These are phyloP conservation scores for Eucera pruinosa DNA, from an alignment of 2,888 invertebrate genomes.

Conservation along the genomic window DNA sequence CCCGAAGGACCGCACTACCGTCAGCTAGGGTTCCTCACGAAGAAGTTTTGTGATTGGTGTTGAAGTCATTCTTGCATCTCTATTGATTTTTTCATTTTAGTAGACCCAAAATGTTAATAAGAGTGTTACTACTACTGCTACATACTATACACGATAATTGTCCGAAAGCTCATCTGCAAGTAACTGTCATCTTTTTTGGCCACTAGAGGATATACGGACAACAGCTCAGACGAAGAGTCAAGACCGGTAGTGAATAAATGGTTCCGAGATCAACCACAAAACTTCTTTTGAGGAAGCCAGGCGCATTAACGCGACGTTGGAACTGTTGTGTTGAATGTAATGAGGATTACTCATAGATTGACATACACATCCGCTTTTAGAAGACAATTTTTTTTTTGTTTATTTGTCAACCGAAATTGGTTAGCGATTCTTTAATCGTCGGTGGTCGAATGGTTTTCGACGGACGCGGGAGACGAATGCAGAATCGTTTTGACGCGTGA, in stretches of 20 bases:
- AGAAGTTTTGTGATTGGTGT: constrained; percentile 60
- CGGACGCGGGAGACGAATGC: too few species aligned
- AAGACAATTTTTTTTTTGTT: constrained; percentile 24
- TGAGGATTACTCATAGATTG: constrained; percentile 48
- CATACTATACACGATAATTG: constrained; percentile 33
- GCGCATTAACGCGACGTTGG: constrained; percentile 55
- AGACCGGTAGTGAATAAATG: constrained; percentile 55
- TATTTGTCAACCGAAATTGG: too few species aligned
- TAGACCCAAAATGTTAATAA: constrained; percentile 43
- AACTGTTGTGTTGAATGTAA: constrained; percentile 57
- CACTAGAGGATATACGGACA: constrained; percentile 56
- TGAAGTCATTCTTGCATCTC: constrained; percentile 55
- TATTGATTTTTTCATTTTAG: constrained; percentile 42
- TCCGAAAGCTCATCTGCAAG: constrained; percentile 37
- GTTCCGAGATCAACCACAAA: constrained; percentile 59
- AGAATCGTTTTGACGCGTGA: too few species aligned
- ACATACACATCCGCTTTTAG: constrained; percentile 34
- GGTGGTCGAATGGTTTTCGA: too few species aligned
- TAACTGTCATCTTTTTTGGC: constrained; percentile 58
- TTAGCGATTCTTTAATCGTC: too few species aligned
- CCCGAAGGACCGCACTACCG: constrained; percentile 14
- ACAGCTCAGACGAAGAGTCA: constrained; percentile 51
- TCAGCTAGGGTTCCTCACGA: constrained; percentile 27
- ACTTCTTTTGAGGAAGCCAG: constrained; percentile 55
- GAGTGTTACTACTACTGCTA: constrained; percentile 37